Evolutionary conservation across 2,888 invertebrate species (phyloP), one percentile per base, ranked within the genome.

Genomic region (Antitype chi): DNA sequence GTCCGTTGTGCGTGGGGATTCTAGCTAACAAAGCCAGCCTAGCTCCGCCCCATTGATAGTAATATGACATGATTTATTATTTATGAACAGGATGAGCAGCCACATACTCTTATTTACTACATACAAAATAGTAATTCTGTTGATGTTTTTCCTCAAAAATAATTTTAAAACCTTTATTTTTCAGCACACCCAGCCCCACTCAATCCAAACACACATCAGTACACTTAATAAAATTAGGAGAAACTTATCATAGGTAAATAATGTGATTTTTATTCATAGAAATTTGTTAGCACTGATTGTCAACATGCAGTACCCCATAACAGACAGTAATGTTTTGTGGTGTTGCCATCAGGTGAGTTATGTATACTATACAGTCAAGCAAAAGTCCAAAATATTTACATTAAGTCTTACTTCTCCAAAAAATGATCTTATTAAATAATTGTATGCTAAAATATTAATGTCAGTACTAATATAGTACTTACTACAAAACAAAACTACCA

Each of bases 231-330:
- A 96, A 96, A 87, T 87, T 96, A 84, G 96, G 96, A 63, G 95
- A 95, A 89, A 95, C 96, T 87, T 96, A 96, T 87, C 96, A 96
- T 88, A 96, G 96, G 96, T 96, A 90, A 87, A 85, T 86, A 57
- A 80, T 68, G 52, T 67, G 20, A 66, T 72, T 76, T 79, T 71
- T 43, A 79, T 69, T 74, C 32, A 32, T 49, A 62, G 15, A 23
- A 38, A 49, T 7, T 62, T 32, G 15, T 38, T 8, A 70, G 28
- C 49, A 79, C 28, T 49, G 55, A 63, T 38, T 15, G 11, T n/a
- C 23, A 17, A 25, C 17, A 23, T 49, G n/a, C 6, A 23, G 13
- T 25, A 2, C 0, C 9, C 47, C 9, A n/a, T 28, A 32, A 28
- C 62, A 43, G 17, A 43, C 8, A 59, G 9, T 47, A 17, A 23